Conservation (phyloP, 2,797 vertebrate genomes). For the Megaceryle alcyon region DNA sequence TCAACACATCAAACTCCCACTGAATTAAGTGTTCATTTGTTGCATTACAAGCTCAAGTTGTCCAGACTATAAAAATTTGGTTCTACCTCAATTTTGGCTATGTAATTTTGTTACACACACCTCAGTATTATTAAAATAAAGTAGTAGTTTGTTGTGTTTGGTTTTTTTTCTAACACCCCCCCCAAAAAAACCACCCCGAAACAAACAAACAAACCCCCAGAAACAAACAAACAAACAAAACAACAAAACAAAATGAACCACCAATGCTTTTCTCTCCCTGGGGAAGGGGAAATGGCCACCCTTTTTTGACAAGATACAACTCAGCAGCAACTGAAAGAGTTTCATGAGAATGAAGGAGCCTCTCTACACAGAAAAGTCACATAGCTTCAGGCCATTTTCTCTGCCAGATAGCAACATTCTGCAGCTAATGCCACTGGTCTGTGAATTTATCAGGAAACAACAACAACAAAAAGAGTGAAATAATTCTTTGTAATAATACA, state of each 20-base stretch:
- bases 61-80: not conserved
- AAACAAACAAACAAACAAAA: too few species aligned
- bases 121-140: not conserved
- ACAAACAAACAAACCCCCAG: too few species aligned
- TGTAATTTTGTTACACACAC: not conserved
- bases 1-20: not conserved
- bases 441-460: not conserved
- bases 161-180: not conserved
- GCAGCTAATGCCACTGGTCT: not conserved
- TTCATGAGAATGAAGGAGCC: not conserved
- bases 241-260: too few species aligned
- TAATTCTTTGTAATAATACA: not conserved
- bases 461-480: not conserved
- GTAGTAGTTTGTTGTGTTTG: not conserved
- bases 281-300: not conserved
- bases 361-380: not conserved
- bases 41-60: not conserved
- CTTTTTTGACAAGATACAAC: not conserved
- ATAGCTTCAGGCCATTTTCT: not conserved
- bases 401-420: not conserved
- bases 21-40: not conserved
- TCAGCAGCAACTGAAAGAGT: not conserved
- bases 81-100: not conserved
- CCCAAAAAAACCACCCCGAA: too few species aligned
- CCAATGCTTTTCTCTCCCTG: not conserved